phyloP scores from a whole-genome alignment of 2,888 invertebrate genomes.

The Eupeodes latifasciatus region DNA sequence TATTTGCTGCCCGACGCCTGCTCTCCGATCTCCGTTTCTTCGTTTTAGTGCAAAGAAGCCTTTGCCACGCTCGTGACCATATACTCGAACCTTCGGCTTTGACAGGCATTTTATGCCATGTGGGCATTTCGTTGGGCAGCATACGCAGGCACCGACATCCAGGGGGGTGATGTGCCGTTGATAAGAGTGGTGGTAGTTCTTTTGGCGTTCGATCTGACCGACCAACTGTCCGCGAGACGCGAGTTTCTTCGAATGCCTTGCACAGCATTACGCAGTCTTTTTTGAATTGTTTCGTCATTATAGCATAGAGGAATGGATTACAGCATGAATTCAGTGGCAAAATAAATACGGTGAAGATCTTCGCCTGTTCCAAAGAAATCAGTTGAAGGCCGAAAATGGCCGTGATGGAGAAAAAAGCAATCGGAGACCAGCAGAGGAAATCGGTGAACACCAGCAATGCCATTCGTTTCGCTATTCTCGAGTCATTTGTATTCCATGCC shows the following conservation, averaged over 20 bases:
- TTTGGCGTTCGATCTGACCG: slow-evolving; percentile 89
- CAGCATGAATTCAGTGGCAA: slow-evolving; percentile 98
- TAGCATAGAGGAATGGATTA: slow-evolving; percentile 99
- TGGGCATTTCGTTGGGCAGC: slow-evolving; percentile 83
- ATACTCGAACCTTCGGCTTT: slow-evolving; percentile 78
- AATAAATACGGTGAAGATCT: slow-evolving; percentile 97
- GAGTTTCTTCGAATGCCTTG: slow-evolving; percentile 97
- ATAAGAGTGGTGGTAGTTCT: slow-evolving; percentile 87
- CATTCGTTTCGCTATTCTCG: slow-evolving; percentile 98
- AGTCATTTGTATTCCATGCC: slow-evolving; percentile 99
- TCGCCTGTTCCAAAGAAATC: slow-evolving; percentile 97
- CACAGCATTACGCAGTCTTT: slow-evolving; percentile 98
- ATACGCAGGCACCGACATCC: slow-evolving; percentile 85
- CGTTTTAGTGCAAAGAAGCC: slow-evolving; percentile 80
- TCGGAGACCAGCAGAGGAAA: slow-evolving; percentile 99
- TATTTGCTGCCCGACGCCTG: slow-evolving; percentile 85
- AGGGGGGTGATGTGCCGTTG: slow-evolving; percentile 82
- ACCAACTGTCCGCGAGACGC: slow-evolving; percentile 86
- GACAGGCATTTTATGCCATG: slow-evolving; percentile 81
- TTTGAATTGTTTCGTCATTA: slow-evolving; percentile 98
- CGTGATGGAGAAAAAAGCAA: slow-evolving; percentile 97
- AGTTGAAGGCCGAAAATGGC: slow-evolving; percentile 96
- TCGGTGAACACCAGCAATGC: slow-evolving; percentile 98
- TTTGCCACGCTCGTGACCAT: slow-evolving; percentile 84
- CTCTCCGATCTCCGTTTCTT: slow-evolving; percentile 79